Conservation (phyloP, 2,113 vertebrate species). For the Talpa occidentalis region DNA sequence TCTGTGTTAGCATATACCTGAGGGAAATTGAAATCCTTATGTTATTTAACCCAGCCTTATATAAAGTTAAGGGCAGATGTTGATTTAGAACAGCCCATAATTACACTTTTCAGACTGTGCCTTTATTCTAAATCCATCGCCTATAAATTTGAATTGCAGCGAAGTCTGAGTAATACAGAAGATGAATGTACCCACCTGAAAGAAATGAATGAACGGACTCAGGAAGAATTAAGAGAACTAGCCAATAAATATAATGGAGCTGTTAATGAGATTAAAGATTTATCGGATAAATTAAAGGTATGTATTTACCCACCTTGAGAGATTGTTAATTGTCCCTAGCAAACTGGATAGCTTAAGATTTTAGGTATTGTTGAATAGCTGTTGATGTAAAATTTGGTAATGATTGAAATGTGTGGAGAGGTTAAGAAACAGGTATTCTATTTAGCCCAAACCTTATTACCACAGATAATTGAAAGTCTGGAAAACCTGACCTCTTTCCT, state of each 20-base stretch:
- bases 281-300: conserved; percentile 98
- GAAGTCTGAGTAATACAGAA: conserved; percentile 98
- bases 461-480: neutral
- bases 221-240: conserved; percentile 97
- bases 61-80: conserved; percentile 33
- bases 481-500: conserved; percentile 49
- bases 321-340: neutral
- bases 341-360: neutral
- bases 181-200: conserved; percentile 99
- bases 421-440: neutral
- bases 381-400: conserved; percentile 34
- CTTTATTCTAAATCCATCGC: conserved; percentile 60
- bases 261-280: conserved; percentile 98
- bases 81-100: conserved; percentile 21
- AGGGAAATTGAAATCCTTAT: conserved; percentile 33
- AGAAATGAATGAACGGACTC: conserved; percentile 97
- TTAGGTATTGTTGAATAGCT: conserved; percentile 22
- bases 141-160: conserved; percentile 85
- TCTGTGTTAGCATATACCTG: conserved; percentile 18
- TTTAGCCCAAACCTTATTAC: neutral
- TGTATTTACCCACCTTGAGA: conserved; percentile 42
- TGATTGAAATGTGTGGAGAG: conserved; percentile 25
- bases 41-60: conserved; percentile 19
- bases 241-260: conserved; percentile 98
- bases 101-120: conserved; percentile 49